phyloP scores from a whole-genome alignment of 2,888 invertebrate genomes.

The Drosophila peninsularis region DNA sequence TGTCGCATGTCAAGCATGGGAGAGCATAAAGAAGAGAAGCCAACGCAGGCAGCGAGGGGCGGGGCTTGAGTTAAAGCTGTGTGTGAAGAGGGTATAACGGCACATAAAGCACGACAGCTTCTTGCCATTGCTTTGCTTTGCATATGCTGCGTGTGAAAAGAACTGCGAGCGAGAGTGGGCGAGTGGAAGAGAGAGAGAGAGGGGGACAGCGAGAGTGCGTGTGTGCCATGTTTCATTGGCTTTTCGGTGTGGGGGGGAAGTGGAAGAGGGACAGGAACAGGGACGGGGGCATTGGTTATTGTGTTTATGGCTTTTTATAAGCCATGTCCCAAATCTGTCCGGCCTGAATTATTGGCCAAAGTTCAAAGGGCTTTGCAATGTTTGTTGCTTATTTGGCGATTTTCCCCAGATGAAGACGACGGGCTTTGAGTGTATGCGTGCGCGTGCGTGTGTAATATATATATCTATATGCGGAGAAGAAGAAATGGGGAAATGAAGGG shows the following conservation, averaged over 20 bases:
- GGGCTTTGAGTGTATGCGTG: neutral
- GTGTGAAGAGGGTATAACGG: slow-evolving; percentile 43
- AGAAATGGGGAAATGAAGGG: slow-evolving; percentile 10
- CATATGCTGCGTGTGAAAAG: slow-evolving; percentile 41
- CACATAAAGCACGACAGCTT: slow-evolving; percentile 52
- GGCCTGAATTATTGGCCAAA: slow-evolving; percentile 67
- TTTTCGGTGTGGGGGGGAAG: slow-evolving; percentile 10
- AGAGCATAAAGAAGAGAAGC: slow-evolving; percentile 10
- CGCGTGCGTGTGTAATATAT: neutral
- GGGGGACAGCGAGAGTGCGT: slow-evolving; percentile 5
- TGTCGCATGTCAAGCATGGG: slow-evolving; percentile 50
- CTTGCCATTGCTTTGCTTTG: slow-evolving; percentile 61
- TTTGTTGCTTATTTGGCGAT: slow-evolving; percentile 42
- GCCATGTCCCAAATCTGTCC: slow-evolving; percentile 61
- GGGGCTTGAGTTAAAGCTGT: slow-evolving; percentile 5
- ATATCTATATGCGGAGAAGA: slow-evolving; percentile 8
- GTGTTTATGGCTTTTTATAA: slow-evolving; percentile 70
- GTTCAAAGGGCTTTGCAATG: slow-evolving; percentile 62
- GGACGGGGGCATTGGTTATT: slow-evolving; percentile 44
- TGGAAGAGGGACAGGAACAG: slow-evolving; percentile 1
- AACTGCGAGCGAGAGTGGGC: neutral
- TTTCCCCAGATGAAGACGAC: slow-evolving; percentile 7
- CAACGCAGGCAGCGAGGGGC: neutral
- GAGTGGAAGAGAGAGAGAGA: neutral
- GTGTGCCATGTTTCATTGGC: slow-evolving; percentile 21